phyloP scores from a whole-genome alignment of 2,797 vertebrate genomes.

The Fratercula arctica region DNA sequence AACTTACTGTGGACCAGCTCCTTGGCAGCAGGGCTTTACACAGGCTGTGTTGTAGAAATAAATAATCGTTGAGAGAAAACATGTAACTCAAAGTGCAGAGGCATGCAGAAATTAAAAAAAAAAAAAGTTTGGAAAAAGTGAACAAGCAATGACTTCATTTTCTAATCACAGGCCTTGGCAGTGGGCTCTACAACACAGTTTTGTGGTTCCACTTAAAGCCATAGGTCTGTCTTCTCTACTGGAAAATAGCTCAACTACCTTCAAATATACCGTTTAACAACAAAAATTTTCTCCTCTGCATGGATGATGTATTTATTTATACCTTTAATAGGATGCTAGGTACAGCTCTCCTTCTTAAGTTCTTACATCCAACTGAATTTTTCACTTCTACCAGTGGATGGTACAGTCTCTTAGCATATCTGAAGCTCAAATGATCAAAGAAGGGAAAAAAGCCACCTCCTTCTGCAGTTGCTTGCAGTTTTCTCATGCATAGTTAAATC shows the following conservation, averaged over 20 bases:
- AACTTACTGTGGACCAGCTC: background rate
- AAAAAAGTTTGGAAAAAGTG: background rate
- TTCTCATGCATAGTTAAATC: conserved; percentile 7
- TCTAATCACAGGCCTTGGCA: background rate
- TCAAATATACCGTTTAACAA: background rate
- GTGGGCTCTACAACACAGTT: background rate
- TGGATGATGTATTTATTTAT: background rate
- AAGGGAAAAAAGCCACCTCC: background rate
- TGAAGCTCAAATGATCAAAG: background rate
- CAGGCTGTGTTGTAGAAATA: background rate
- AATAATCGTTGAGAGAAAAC: background rate
- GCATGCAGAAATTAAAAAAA: background rate
- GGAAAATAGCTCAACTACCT: background rate
- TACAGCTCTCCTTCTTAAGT: background rate
- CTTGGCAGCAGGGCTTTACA: background rate
- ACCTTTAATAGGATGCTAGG: background rate
- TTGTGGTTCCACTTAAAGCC: background rate
- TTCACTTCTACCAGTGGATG: background rate
- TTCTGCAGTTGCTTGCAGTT: background rate
- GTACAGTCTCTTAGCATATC: background rate
- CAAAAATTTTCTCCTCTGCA: background rate
- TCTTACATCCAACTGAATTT: background rate
- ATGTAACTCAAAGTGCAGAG: background rate
- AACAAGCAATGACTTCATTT: background rate
- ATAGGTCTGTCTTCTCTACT: background rate